Evolutionary conservation across 2,797 vertebrate genomes (phyloP).

Genomic region (Melanogrammus aeglefinus): DNA sequence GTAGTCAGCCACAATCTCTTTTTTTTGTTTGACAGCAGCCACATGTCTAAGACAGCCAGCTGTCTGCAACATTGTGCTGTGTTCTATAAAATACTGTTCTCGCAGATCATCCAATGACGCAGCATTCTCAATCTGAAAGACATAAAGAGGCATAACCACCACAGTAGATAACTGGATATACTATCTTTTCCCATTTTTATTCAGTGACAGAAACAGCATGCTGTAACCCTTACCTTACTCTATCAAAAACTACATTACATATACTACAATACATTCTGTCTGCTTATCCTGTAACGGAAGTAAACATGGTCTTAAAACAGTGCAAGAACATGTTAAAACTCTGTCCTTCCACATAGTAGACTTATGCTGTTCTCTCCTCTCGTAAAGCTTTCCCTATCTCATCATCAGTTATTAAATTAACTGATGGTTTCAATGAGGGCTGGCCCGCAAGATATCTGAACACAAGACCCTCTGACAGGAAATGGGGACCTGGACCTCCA

Average conservation of each 20-base stretch:
- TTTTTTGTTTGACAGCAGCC: not conserved
- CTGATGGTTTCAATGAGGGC: not conserved
- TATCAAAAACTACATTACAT: too few relatives aligned
- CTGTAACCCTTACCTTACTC: too few relatives aligned
- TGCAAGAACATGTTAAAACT: too few relatives aligned
- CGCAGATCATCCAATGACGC: conserved; percentile 14
- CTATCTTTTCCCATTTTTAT: too few relatives aligned
- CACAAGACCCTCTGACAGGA: conserved; percentile 7
- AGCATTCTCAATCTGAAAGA: not conserved
- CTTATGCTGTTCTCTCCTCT: not conserved
- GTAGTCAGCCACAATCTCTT: not conserved
- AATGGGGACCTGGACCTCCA: conserved; percentile 12
- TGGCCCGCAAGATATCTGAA: conserved; percentile 2
- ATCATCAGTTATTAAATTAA: not conserved
- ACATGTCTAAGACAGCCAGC: not conserved
- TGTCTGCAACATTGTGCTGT: conserved; percentile 22
- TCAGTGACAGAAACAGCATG: too few relatives aligned
- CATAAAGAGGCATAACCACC: not conserved
- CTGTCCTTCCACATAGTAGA: too few relatives aligned
- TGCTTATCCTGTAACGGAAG: too few relatives aligned
- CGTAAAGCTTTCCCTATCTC: conserved; percentile 12
- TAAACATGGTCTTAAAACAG: too few relatives aligned
- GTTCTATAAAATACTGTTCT: conserved; percentile 1
- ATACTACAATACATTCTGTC: too few relatives aligned
- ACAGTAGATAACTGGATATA: too few relatives aligned